Conservation (phyloP, 2,113 vertebrate genomes). For the Xenus cinereus region DNA sequence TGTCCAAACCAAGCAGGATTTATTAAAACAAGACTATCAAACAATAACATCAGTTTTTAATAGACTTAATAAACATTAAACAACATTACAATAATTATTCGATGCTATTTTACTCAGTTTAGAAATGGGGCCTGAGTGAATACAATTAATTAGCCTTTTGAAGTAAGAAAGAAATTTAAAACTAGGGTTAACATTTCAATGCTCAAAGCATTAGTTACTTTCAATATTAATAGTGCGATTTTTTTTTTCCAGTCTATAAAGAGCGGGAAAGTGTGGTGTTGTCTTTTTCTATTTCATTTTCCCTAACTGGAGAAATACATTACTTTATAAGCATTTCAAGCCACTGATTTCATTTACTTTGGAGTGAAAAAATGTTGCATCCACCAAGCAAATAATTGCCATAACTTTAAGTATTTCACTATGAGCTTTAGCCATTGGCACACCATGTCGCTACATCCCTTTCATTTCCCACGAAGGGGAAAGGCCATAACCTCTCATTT, state of each 20-base stretch:
- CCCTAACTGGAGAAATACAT: background rate
- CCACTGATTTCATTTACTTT: background rate
- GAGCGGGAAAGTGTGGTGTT: background rate
- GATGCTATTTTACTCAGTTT: background rate
- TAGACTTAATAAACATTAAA: constrained; percentile 23
- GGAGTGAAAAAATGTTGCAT: background rate
- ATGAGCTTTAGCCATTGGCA: background rate
- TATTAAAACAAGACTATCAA: constrained; percentile 12
- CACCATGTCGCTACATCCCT: background rate
- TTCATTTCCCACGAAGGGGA: background rate
- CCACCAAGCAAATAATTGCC: background rate
- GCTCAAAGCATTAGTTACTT: background rate
- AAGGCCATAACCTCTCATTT: background rate
- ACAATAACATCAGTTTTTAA: constrained; percentile 12
- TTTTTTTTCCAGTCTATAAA: background rate
- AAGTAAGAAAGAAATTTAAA: background rate
- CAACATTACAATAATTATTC: background rate
- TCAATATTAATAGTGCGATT: background rate
- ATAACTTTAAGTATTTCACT: background rate
- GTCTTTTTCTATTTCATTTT: background rate
- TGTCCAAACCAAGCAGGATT: background rate
- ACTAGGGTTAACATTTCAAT: background rate
- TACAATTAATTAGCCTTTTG: background rate
- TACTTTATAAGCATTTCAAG: background rate
- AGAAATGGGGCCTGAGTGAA: background rate